phyloP scores from a whole-genome alignment of 2,113 vertebrate genomes.

The Chionis minor region DNA sequence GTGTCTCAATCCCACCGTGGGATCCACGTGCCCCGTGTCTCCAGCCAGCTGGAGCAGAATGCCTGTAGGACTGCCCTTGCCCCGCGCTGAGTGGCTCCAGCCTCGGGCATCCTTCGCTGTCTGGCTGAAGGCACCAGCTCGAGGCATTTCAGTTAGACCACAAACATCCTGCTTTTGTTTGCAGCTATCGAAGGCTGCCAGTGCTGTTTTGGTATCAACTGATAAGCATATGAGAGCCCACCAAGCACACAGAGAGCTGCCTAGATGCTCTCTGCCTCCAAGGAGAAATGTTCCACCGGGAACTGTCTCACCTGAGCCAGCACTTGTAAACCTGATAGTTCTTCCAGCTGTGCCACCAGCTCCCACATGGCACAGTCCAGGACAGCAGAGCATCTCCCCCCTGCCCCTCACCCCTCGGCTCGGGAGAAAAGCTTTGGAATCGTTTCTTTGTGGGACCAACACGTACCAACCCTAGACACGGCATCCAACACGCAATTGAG shows the following conservation, averaged over 20 bases:
- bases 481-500: rapidly evolving
- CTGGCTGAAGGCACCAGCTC: not conserved
- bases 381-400: not conserved
- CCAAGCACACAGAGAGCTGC: rapidly evolving
- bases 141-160: not conserved
- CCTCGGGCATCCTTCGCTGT: not conserved
- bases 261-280: not conserved
- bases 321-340: not conserved
- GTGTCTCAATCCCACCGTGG: not conserved
- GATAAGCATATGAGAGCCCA: not conserved
- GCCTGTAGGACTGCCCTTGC: rapidly evolving
- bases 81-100: not conserved
- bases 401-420: not conserved
- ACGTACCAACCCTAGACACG: rapidly evolving
- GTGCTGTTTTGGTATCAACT: rapidly evolving
- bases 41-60: not conserved
- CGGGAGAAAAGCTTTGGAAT: not conserved
- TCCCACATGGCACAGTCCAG: constrained; percentile 65
- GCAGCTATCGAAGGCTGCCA: not conserved
- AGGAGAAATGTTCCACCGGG: not conserved
- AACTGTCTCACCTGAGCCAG: not conserved
- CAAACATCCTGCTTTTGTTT: constrained; percentile 5
- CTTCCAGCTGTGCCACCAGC: not conserved
- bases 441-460: not conserved
- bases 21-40: rapidly evolving